Evolutionary conservation across 1,140 invertebrate species (phyloP), one percentile per base, ranked within the genome.

Genomic region (Mamestra configurata): DNA sequence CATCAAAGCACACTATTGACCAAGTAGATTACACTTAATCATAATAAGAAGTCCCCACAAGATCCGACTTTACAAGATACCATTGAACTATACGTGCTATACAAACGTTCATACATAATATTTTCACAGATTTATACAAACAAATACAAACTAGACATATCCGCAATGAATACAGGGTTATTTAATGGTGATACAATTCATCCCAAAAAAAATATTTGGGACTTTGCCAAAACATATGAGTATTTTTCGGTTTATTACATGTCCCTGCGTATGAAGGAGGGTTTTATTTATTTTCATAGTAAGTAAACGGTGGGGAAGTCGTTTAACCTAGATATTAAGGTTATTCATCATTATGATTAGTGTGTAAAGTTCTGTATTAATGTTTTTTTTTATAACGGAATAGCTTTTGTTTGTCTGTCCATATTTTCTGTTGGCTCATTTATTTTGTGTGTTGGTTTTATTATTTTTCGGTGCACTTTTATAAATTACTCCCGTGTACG

Each of bases 181-280:
- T 73, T 73, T 31, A 57, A 55, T 40, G 51, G n/a, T n/a, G n/a
- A 40, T 57, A 73, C 18, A 49, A 71, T 73, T 55, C 31, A 22
- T 20, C 10, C 4, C 57, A 57, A 73, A 40, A 55, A 13, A 68
- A 20, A 55, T 8, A 55, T 55, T 73, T 73, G 51, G 71, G 20
- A n/a, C 31, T 15, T 20, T 55, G 71, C 71, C 71, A 55, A 51
- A 18, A 71, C 68, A 57, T 57, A 73, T 40, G 35, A 40, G 59
- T 64, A 64, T 64, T 73, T 73, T 73, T 40, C 53, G 27, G 31
- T 35, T 53, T 55, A 35, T 55, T 55, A 57, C 71, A 15, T 73
- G 40, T 40, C 31, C 18, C 4, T 64, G 31, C 24, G 27, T 49
- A 57, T 22, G n/a, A 40, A 73, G 24, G 20, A 55, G 27, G 49